A percentile compares a stretch with the other conserved stretches of the same genome.
Conservation (phyloP, 2,888 invertebrate species). For the Exephanes ischioxanthus region DNA sequence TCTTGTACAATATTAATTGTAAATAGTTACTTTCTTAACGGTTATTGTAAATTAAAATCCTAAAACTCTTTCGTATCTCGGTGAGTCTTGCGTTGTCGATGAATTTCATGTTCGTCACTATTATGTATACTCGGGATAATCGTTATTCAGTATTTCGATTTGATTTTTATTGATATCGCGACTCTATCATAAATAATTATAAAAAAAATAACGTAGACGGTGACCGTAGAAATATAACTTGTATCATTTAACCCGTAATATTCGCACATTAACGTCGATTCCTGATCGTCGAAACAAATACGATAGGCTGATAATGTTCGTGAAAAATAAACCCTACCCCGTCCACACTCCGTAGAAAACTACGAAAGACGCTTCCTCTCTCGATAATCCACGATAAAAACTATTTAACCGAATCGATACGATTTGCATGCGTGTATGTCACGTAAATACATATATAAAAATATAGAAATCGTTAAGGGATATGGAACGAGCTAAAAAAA, state of each 20-base stretch:
- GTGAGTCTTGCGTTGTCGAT: constrained; percentile 38
- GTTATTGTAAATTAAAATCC: constrained; percentile 48
- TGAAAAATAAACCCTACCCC: constrained; percentile 4
- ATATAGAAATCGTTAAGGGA: constrained; percentile 12
- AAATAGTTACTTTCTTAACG: constrained; percentile 65
- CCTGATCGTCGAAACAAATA: constrained; percentile 4
- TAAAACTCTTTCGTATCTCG: constrained; percentile 16
- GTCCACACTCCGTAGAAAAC: constrained; percentile 4
- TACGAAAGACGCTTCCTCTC: not conserved
- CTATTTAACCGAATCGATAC: not conserved
- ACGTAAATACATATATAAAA: constrained; percentile 6
- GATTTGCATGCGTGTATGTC: constrained; percentile 29
- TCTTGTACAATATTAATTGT: constrained; percentile 65
- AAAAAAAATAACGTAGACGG: not conserved
- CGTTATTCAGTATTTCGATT: constrained; percentile 56
- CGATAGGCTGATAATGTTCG: not conserved
- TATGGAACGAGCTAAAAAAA: constrained; percentile 37
- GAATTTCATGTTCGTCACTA: constrained; percentile 36
- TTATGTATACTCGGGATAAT: constrained; percentile 34
- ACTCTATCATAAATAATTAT: not conserved
- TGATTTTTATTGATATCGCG: constrained; percentile 45
- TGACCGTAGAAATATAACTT: not conserved
- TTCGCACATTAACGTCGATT: constrained; percentile 19
- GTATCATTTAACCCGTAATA: constrained; percentile 2
- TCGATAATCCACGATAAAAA: constrained; percentile 15